A percentile compares a stretch with the other conserved stretches of the same genome.
Evolutionary conservation across 2,888 invertebrate genomes (phyloP).

Genomic region (Parnassius apollo): DNA sequence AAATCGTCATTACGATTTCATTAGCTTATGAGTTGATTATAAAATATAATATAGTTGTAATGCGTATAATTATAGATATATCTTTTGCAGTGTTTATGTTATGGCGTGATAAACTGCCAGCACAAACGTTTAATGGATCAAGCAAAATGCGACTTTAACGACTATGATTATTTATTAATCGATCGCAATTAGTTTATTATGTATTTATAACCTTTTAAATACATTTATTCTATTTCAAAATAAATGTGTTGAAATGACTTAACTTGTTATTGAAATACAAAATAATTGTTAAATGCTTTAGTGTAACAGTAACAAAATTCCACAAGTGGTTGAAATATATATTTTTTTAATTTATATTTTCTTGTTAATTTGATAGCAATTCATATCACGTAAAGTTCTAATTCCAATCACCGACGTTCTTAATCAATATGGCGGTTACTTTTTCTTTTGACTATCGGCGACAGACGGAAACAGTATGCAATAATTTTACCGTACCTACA

Average conservation of each 20-base stretch:
- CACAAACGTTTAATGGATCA: background rate
- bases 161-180: constrained; percentile 2
- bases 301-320: background rate
- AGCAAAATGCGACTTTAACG: constrained; percentile 17
- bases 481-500: no score
- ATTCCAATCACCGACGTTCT: background rate
- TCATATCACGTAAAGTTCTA: constrained; percentile 1
- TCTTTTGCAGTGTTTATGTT: constrained; percentile 4
- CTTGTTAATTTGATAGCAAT: constrained; percentile 1
- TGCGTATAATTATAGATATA: constrained; percentile 4
- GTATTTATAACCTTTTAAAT: constrained; percentile 7
- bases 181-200: constrained; percentile 11
- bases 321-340: background rate
- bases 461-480: background rate
- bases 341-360: background rate
- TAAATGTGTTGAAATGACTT: constrained; percentile 11
- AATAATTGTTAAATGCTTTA: constrained; percentile 1
- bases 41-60: constrained; percentile 4
- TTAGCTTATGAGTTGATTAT: background rate
- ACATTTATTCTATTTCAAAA: constrained; percentile 7
- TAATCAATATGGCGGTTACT: constrained; percentile 5
- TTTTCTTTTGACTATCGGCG: background rate
- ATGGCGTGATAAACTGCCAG: background rate
- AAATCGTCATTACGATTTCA: background rate
- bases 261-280: constrained; percentile 7